These are phyloP conservation scores for Catocala sponsa DNA, from an alignment of 2,888 invertebrate species.

Conservation along the genomic window DNA sequence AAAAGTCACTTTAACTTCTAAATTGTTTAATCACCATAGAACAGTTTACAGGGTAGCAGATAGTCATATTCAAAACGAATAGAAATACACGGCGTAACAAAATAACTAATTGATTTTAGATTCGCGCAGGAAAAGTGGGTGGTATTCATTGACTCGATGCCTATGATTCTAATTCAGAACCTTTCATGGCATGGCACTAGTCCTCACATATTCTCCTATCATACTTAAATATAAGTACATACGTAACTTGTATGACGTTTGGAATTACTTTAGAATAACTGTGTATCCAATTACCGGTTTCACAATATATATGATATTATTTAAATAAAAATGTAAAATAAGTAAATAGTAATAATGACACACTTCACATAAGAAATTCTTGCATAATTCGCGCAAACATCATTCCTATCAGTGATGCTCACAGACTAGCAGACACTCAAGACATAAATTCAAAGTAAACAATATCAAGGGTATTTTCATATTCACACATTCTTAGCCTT, in stretches of 20 bases:
- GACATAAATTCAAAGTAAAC: conserved; percentile 50
- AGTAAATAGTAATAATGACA: conserved; percentile 58
- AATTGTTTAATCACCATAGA: conserved; percentile 83
- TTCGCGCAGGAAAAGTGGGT: conserved; percentile 86
- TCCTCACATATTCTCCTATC: conserved; percentile 87
- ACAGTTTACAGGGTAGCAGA: conserved; percentile 80
- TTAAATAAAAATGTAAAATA: conserved; percentile 49
- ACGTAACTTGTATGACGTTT: conserved; percentile 57
- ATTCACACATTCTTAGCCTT: conserved; percentile 30
- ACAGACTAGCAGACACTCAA: conserved; percentile 86
- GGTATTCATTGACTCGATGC: conserved; percentile 86
- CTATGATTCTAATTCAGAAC: conserved; percentile 87
- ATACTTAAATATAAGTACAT: conserved; percentile 79
- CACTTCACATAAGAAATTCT: conserved; percentile 76
- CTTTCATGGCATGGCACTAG: conserved; percentile 88
- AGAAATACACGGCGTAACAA: conserved; percentile 76
- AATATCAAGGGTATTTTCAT: conserved; percentile 35
- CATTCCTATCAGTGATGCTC: conserved; percentile 87
- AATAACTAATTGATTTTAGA: conserved; percentile 76
- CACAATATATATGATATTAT: conserved; percentile 52
- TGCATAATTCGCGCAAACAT: conserved; percentile 87
- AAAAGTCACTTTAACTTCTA: conserved; percentile 65
- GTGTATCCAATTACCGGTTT: conserved; percentile 51
- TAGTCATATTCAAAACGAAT: conserved; percentile 71
- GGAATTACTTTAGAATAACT: conserved; percentile 62